These are phyloP conservation scores for Caenorhabditis sinica DNA, from an alignment of 2,888 invertebrate genomes.

Conservation along the genomic window DNA sequence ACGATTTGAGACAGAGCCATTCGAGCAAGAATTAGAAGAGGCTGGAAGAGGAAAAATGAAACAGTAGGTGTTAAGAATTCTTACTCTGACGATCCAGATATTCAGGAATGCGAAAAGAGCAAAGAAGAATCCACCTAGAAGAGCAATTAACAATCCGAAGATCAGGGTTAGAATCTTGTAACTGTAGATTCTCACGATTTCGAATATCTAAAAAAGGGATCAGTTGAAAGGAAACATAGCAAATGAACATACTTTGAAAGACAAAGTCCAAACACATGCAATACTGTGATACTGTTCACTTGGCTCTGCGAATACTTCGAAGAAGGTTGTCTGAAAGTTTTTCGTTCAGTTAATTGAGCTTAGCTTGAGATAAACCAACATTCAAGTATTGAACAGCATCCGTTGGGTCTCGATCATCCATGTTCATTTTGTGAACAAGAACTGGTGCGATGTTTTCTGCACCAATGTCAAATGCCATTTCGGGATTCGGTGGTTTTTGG, in stretches of 20 bases:
- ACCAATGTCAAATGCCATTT: constrained; percentile 55
- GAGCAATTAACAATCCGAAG: constrained; percentile 69
- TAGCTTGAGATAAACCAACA: neutral
- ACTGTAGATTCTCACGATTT: constrained; percentile 68
- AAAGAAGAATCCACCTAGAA: constrained; percentile 69
- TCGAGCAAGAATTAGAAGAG: constrained; percentile 59
- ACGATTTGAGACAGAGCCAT: constrained; percentile 64
- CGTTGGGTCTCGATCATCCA: constrained; percentile 58
- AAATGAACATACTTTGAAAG: constrained; percentile 59
- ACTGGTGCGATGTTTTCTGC: constrained; percentile 34
- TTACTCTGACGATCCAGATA: constrained; percentile 69
- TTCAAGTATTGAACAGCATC: constrained; percentile 48
- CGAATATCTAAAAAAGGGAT: constrained; percentile 65
- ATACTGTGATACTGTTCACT: constrained; percentile 69
- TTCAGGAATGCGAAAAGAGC: constrained; percentile 69
- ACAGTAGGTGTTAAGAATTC: neutral
- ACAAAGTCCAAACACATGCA: constrained; percentile 71
- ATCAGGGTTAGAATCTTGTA: constrained; percentile 72
- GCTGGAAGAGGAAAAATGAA: constrained; percentile 59
- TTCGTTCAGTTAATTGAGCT: neutral
- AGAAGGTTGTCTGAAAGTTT: constrained; percentile 63
- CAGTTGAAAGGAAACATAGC: neutral
- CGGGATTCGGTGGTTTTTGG: constrained; percentile 1
- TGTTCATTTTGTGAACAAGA: constrained; percentile 47
- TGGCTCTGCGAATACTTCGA: constrained; percentile 72